Percentiles rank a stretch among this genome's conserved stretches.
Evolutionary conservation across 2,797 vertebrate species (phyloP).

Genomic region (Stomatorhinus walkeri): DNA sequence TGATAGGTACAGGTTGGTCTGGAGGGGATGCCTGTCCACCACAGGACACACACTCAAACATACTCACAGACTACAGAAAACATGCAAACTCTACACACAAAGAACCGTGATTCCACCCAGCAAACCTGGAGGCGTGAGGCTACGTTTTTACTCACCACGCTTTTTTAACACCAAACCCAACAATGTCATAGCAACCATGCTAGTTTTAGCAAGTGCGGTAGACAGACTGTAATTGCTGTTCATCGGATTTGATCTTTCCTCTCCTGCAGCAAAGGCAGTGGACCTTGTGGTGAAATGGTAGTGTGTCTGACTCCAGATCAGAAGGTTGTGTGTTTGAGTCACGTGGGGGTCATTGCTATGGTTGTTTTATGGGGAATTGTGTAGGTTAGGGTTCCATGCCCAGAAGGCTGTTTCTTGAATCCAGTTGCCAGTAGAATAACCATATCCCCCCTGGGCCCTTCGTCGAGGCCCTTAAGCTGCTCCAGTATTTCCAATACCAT

Average conservation of each 20-base stretch:
- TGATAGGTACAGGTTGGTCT: background rate
- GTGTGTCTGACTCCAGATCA: background rate
- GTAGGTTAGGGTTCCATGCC: background rate
- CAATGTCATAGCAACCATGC: background rate
- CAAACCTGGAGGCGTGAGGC: background rate
- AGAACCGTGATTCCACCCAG: background rate
- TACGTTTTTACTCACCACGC: background rate
- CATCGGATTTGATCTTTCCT: background rate
- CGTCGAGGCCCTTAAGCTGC: background rate
- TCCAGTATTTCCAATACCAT: background rate
- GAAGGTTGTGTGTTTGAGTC: background rate
- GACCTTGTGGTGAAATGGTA: background rate
- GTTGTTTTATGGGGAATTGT: background rate
- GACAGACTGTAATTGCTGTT: background rate
- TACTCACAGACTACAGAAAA: background rate
- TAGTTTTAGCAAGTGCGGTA: background rate
- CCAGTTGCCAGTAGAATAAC: background rate
- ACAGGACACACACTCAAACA: background rate
- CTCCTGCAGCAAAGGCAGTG: accelerated
- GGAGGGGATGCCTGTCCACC: background rate
- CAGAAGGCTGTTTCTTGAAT: background rate
- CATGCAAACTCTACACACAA: background rate
- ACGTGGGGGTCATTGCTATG: background rate
- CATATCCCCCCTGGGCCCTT: background rate
- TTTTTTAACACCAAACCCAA: background rate